Evolutionary conservation across 2,888 invertebrate species (phyloP).

Genomic region (Ormyrus pomaceus): DNA sequence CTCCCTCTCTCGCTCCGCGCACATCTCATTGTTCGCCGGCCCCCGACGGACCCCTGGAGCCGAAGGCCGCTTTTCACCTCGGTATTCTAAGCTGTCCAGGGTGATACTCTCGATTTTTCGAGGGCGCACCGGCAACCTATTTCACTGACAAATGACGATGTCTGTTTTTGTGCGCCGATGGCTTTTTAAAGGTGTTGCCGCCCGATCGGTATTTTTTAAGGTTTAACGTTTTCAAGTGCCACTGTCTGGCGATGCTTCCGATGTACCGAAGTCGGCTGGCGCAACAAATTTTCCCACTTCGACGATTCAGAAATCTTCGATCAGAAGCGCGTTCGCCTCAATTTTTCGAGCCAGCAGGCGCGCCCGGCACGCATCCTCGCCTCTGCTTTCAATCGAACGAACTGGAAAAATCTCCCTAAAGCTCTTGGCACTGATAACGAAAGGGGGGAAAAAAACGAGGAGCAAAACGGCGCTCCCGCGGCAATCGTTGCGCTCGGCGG

Average conservation of each 20-base stretch:
- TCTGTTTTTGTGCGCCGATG: slow-evolving; percentile 41
- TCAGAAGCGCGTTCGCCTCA: no score
- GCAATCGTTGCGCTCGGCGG: slow-evolving; percentile 3
- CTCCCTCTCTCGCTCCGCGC: background rate
- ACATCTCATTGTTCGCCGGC: slow-evolving; percentile 24
- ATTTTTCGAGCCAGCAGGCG: no score
- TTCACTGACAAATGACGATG: slow-evolving; percentile 53
- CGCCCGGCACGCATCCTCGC: no score
- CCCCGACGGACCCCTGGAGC: slow-evolving; percentile 9
- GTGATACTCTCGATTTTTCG: slow-evolving; percentile 39
- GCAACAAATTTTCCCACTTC: no score
- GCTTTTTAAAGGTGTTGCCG: slow-evolving; percentile 9
- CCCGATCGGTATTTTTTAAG: no score
- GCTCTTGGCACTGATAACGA: no score
- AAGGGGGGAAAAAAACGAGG: no score
- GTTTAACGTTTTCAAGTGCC: no score
- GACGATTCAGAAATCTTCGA: no score
- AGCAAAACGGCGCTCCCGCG: no score
- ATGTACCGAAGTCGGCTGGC: no score
- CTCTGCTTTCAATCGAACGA: background rate
- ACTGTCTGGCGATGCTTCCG: no score
- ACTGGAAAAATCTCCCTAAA: slow-evolving; percentile 3
- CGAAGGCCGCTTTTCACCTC: background rate
- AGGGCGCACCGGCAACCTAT: slow-evolving; percentile 2
- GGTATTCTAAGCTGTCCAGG: background rate